A percentile compares a stretch with the other conserved stretches of the same genome.
Conservation (phyloP, 2,113 vertebrate genomes). For the Protobothrops flavoviridis region DNA sequence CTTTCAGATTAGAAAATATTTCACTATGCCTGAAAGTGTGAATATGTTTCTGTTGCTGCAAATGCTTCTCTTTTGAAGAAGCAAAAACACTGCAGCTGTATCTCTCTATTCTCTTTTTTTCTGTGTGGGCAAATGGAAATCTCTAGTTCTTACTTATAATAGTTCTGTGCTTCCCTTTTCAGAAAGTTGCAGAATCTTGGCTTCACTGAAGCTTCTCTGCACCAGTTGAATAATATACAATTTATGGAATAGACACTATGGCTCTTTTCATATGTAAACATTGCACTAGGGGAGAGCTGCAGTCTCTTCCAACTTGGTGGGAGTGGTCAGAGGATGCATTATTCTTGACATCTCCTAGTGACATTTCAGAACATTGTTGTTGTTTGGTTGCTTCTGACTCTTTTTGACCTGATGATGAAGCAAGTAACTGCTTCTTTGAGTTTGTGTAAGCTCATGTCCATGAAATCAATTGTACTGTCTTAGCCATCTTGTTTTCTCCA, state of each 20-base stretch:
- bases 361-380: neutral
- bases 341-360: neutral
- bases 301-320: neutral
- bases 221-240: slow-evolving; percentile 12
- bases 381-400: neutral
- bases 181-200: slow-evolving; percentile 44
- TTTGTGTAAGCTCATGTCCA: neutral
- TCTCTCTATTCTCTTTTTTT: slow-evolving; percentile 31
- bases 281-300: neutral
- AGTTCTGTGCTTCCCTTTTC: slow-evolving; percentile 55
- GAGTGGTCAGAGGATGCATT: neutral
- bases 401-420: neutral
- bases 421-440: neutral
- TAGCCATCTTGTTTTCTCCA: neutral
- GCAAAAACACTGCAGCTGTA: slow-evolving; percentile 61
- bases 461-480: neutral
- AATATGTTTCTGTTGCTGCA: slow-evolving; percentile 72
- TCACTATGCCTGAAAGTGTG: slow-evolving; percentile 74
- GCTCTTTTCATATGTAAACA: neutral
- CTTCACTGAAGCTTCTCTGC: slow-evolving; percentile 26
- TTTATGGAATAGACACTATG: neutral
- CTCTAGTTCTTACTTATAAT: slow-evolving; percentile 46
- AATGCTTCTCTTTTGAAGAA: slow-evolving; percentile 74
- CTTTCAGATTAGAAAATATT: slow-evolving; percentile 77
- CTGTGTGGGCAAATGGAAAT: slow-evolving; percentile 53